Percentiles rank a stretch among this genome's conserved stretches.
Conservation (phyloP, 2,888 invertebrate genomes). For the Callosobruchus maculatus region DNA sequence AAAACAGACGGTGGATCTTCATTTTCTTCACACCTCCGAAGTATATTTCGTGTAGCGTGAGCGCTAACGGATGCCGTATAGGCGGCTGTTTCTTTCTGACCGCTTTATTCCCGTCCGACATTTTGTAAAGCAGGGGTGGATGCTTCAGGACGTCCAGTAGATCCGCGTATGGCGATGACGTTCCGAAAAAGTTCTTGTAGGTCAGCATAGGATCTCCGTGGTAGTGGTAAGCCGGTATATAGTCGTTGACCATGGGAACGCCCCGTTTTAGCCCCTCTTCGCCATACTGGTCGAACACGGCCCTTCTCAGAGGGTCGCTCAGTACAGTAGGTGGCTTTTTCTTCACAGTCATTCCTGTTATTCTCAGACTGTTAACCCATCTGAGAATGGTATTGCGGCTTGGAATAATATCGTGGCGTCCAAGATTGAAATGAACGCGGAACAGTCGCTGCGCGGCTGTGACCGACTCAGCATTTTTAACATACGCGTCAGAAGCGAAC, state of each 20-base stretch:
- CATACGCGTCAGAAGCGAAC: no score
- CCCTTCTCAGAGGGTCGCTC: slow-evolving; percentile 61
- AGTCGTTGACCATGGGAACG: slow-evolving; percentile 64
- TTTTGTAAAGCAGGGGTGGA: slow-evolving; percentile 61
- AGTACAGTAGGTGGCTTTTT: no score
- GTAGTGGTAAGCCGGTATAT: slow-evolving; percentile 71
- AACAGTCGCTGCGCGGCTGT: no score
- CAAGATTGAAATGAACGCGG: no score
- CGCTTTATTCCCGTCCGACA: slow-evolving; percentile 59
- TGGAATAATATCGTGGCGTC: no score
- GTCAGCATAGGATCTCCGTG: slow-evolving; percentile 76
- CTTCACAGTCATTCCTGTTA: no score
- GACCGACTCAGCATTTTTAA: no score
- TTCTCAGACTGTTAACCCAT: no score
- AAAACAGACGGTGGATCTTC: slow-evolving; percentile 72
- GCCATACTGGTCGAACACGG: slow-evolving; percentile 86
- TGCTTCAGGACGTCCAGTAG: slow-evolving; percentile 64
- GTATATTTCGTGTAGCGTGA: slow-evolving; percentile 64
- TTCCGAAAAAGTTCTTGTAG: no score
- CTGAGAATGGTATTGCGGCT: no score
- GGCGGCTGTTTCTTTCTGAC: slow-evolving; percentile 59
- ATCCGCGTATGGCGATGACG: slow-evolving; percentile 75
- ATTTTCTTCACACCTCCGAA: slow-evolving; percentile 78
- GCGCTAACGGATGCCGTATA: slow-evolving; percentile 54
- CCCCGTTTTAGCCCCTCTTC: slow-evolving; percentile 83